Conservation (phyloP, 2,113 vertebrate species). For the Aegotheles bennettii region DNA sequence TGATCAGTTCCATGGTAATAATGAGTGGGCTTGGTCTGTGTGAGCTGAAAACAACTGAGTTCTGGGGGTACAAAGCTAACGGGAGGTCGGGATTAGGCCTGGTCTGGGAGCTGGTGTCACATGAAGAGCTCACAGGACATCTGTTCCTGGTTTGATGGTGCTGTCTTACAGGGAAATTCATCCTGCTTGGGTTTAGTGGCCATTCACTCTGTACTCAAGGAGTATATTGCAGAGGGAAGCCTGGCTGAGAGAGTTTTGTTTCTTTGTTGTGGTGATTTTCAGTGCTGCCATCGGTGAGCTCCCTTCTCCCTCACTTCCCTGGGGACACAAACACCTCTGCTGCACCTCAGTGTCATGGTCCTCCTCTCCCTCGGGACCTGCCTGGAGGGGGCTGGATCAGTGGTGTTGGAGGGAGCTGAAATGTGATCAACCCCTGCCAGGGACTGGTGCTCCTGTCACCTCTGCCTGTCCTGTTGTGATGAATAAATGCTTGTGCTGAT, state of each 20-base stretch:
- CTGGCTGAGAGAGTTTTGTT: background rate
- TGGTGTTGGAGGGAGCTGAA: background rate
- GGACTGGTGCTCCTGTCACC: background rate
- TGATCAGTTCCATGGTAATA: background rate
- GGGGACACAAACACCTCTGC: background rate
- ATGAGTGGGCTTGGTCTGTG: background rate
- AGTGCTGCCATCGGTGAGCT: fast-evolving
- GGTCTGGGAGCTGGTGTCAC: background rate
- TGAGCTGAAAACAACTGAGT: background rate
- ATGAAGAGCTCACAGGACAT: background rate
- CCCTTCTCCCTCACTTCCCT: background rate
- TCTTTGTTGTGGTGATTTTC: background rate
- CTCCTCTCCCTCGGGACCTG: background rate
- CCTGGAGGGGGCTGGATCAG: background rate
- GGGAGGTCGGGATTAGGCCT: background rate
- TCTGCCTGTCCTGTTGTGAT: background rate
- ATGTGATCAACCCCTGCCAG: background rate
- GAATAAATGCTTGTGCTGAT: background rate
- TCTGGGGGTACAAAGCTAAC: fast-evolving
- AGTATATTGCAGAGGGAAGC: background rate
- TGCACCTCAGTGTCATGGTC: fast-evolving
- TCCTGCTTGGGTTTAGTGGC: background rate
- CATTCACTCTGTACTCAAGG: background rate
- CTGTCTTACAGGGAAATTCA: fast-evolving
- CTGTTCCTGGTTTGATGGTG: background rate